phyloP scores from a whole-genome alignment of 2,888 invertebrate species.

The Acrobasis suavella region DNA sequence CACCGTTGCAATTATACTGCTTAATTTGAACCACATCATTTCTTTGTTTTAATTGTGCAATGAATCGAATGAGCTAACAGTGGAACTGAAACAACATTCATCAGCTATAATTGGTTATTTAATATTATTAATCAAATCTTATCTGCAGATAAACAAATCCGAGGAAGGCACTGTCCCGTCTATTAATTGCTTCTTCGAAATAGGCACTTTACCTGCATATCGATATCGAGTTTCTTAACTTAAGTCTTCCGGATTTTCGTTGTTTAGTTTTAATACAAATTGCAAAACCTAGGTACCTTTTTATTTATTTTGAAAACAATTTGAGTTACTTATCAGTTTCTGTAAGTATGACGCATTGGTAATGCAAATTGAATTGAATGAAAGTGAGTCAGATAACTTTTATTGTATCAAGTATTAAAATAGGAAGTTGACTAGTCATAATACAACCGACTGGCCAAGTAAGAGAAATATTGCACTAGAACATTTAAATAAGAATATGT shows the following conservation, averaged over 20 bases:
- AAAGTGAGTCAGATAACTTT: neutral
- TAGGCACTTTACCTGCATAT: neutral
- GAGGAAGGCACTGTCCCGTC: neutral
- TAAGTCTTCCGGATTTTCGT: too few relatives aligned
- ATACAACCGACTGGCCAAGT: neutral
- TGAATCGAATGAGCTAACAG: constrained; percentile 13
- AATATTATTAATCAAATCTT: constrained; percentile 51
- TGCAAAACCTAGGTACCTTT: neutral
- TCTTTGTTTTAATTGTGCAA: constrained; percentile 9
- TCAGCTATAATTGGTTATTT: constrained; percentile 45
- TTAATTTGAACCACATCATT: neutral
- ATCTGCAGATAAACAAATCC: constrained; percentile 36
- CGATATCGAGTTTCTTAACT: neutral
- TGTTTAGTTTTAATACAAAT: too few relatives aligned
- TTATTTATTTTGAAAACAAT: neutral
- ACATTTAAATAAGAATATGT: constrained; percentile 43
- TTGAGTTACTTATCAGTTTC: neutral
- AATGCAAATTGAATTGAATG: neutral
- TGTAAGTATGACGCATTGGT: neutral
- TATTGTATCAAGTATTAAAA: neutral
- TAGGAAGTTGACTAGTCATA: neutral
- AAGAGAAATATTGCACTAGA: constrained; percentile 16
- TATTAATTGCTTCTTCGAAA: constrained; percentile 2
- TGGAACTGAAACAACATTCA: constrained; percentile 25
- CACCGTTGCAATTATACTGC: neutral